phyloP scores from a whole-genome alignment of 2,888 invertebrate genomes.

The Lithodes maja region DNA sequence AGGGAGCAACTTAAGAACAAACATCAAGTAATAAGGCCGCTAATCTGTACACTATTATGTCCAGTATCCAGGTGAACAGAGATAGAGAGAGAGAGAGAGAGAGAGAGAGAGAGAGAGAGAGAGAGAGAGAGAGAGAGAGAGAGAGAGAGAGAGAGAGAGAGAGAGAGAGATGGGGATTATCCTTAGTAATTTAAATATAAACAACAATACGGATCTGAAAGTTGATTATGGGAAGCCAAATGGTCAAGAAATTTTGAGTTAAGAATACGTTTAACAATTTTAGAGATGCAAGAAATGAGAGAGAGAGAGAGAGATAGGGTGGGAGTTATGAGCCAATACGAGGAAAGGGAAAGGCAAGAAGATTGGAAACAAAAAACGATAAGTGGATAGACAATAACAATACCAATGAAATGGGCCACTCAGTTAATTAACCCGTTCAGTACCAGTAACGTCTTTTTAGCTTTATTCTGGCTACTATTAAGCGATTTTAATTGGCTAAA shows the following conservation, averaged over 20 bases:
- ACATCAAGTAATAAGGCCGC: too few species aligned
- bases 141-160: background rate
- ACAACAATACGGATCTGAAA: background rate
- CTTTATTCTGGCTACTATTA: too few species aligned
- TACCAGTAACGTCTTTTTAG: too few species aligned
- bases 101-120: background rate
- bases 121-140: background rate
- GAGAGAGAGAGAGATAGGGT: slow-evolving; percentile 32
- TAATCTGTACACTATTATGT: too few species aligned
- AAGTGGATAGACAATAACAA: too few species aligned
- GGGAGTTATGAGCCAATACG: background rate
- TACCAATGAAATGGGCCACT: too few species aligned
- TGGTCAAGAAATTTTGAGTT: background rate
- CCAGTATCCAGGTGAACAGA: background rate
- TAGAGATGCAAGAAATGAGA: slow-evolving; percentile 23
- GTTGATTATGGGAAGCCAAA: background rate
- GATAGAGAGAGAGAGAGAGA: background rate
- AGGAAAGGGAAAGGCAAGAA: too few species aligned
- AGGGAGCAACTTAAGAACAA: too few species aligned
- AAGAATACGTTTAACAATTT: background rate
- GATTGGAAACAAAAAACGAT: too few species aligned
- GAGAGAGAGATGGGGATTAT: background rate
- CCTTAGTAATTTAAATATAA: background rate
- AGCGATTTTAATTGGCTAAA: too few species aligned
- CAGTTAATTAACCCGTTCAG: too few species aligned